phyloP scores from a whole-genome alignment of 2,113 vertebrate genomes.

The Clarias magur region DNA sequence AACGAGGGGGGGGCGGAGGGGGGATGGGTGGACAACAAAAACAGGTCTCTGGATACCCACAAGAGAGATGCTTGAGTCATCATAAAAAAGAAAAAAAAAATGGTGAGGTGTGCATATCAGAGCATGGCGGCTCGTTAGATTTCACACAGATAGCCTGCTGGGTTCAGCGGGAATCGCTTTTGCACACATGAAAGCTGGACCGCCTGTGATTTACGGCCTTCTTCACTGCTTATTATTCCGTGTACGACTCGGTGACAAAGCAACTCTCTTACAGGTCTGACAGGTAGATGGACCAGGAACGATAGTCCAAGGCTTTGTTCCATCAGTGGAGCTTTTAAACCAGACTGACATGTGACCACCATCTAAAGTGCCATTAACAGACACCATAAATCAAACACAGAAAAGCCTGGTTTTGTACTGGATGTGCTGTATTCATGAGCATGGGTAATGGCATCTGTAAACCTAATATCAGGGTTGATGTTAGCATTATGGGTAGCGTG shows the following conservation, averaged over 20 bases:
- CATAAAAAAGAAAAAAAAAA: conserved; percentile 13
- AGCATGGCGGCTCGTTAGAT: conserved; percentile 38
- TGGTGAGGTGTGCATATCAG: conserved; percentile 33
- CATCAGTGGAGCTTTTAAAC: neutral
- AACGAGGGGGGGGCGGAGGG: neutral
- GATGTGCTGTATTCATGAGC: neutral
- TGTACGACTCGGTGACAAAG: conserved; percentile 19
- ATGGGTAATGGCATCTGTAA: neutral
- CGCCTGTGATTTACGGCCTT: conserved; percentile 25
- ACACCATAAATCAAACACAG: neutral
- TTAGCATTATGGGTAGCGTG: neutral
- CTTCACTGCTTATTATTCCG: conserved; percentile 33
- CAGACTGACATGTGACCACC: neutral
- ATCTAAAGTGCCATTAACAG: neutral
- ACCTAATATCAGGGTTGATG: neutral
- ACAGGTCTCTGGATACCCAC: conserved; percentile 24
- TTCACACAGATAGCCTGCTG: conserved; percentile 33
- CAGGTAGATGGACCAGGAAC: conserved; percentile 14
- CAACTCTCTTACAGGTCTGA: conserved; percentile 22
- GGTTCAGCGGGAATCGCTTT: conserved; percentile 24
- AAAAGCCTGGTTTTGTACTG: neutral
- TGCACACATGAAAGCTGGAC: conserved; percentile 24
- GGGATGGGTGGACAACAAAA: conserved; percentile 39
- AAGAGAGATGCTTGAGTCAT: conserved; percentile 28
- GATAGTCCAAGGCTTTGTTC: neutral